phyloP scores from a whole-genome alignment of 1,140 invertebrate species.

The Octopus sinensis region DNA sequence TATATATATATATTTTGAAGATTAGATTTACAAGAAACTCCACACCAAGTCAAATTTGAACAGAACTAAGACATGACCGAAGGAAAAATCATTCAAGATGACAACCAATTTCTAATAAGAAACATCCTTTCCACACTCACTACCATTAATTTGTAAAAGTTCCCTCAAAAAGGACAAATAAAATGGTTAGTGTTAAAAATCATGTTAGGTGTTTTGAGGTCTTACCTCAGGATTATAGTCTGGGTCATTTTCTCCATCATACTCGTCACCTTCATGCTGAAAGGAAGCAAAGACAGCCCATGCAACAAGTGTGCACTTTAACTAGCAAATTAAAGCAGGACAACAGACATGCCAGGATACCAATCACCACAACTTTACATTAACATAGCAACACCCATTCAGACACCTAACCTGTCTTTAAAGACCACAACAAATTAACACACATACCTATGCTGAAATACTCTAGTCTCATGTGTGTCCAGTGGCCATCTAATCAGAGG shows the following conservation, averaged over 20 bases:
- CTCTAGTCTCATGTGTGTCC: not conserved
- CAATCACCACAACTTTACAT: not conserved
- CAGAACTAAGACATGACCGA: too few relatives aligned
- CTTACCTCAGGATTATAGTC: constrained; percentile 44
- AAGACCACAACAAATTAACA: not conserved
- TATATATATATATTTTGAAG: too few relatives aligned
- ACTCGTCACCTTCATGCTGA: constrained; percentile 43
- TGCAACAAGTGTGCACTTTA: not conserved
- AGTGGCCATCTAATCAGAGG: too few relatives aligned
- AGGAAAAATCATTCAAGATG: too few relatives aligned
- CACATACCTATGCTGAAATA: not conserved
- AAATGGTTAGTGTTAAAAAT: too few relatives aligned
- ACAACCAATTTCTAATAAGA: too few relatives aligned
- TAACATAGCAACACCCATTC: too few relatives aligned
- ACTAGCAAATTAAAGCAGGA: not conserved
- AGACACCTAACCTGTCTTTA: not conserved
- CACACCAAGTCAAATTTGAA: too few relatives aligned
- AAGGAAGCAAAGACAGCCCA: constrained; percentile 20
- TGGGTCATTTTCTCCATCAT: constrained; percentile 47
- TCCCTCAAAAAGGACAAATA: too few relatives aligned
- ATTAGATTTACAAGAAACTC: too few relatives aligned
- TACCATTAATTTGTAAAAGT: too few relatives aligned
- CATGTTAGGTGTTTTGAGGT: not conserved
- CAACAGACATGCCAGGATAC: not conserved
- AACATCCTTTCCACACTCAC: too few relatives aligned